A percentile compares a stretch with the other conserved stretches of the same genome.
phyloP scores from a whole-genome alignment of 2,113 vertebrate genomes.

The Callocephalon fimbriatum region DNA sequence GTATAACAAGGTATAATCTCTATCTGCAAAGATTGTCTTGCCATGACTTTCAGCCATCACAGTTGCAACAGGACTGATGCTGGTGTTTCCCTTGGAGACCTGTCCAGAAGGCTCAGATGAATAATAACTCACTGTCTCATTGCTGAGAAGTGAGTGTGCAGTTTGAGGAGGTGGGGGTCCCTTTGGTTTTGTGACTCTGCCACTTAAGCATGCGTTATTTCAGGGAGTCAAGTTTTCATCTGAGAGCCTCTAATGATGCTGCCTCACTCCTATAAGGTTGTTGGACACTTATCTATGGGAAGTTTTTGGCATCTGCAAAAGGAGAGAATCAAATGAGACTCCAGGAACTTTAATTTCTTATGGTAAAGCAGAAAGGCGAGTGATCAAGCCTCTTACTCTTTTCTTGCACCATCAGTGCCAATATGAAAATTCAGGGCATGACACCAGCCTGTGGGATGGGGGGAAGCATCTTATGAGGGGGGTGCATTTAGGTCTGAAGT shows the following conservation, averaged over 20 bases:
- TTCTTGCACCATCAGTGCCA: fast-evolving
- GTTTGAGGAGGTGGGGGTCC: neutral
- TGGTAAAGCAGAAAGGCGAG: neutral
- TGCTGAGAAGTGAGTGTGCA: neutral
- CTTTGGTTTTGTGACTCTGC: neutral
- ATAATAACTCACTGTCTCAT: neutral
- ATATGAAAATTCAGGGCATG: neutral
- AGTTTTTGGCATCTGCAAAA: neutral
- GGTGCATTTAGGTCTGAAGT: neutral
- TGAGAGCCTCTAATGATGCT: neutral
- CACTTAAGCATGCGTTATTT: neutral
- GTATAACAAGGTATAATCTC: neutral
- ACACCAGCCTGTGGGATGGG: neutral
- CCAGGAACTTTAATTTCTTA: neutral
- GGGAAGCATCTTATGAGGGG: neutral
- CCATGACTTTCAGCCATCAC: neutral
- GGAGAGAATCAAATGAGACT: neutral
- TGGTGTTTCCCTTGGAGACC: neutral
- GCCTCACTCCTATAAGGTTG: neutral
- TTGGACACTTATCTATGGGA: neutral
- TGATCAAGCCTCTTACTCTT: neutral
- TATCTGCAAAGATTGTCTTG: neutral
- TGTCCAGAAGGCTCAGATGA: neutral
- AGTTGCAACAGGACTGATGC: neutral
- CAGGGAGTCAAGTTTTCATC: neutral